Conservation (phyloP, 1,140 invertebrate genomes). For the Uloborus diversus region DNA sequence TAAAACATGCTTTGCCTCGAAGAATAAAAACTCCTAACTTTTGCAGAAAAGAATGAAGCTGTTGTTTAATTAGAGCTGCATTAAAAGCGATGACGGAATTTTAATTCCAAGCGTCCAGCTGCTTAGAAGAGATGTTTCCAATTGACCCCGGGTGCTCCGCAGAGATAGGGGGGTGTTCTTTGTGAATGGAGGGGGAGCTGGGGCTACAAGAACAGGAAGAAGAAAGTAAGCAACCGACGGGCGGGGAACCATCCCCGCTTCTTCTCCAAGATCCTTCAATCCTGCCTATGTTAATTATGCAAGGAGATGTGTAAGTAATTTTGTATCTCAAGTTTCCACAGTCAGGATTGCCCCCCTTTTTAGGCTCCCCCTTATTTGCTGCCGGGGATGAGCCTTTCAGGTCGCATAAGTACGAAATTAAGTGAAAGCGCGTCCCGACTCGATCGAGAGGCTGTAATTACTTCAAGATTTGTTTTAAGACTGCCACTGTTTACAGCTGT, state of each 20-base stretch:
- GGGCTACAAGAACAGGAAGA: constrained; percentile 35
- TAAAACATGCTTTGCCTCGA: constrained; percentile 54
- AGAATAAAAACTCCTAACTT: constrained; percentile 48
- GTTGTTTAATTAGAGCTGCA: constrained; percentile 57
- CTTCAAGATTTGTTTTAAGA: constrained; percentile 57
- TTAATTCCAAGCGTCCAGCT: constrained; percentile 55
- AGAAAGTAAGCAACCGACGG: constrained; percentile 17
- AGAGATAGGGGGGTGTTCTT: constrained; percentile 43
- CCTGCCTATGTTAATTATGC: constrained; percentile 56
- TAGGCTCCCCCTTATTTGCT: constrained; percentile 44
- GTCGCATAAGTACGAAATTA: constrained; percentile 55
- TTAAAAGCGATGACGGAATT: constrained; percentile 58
- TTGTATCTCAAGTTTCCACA: constrained; percentile 48
- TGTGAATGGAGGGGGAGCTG: constrained; percentile 15
- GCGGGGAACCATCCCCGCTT: neutral
- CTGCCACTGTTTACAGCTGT: constrained; percentile 53
- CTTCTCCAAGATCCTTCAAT: constrained; percentile 45
- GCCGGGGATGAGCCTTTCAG: constrained; percentile 47
- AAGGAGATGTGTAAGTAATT: constrained; percentile 52
- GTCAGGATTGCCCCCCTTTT: constrained; percentile 31
- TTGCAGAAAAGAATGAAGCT: constrained; percentile 51
- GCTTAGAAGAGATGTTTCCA: constrained; percentile 47
- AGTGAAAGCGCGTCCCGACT: constrained; percentile 36
- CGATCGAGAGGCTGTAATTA: constrained; percentile 52
- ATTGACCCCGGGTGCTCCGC: constrained; percentile 52